Evolutionary conservation across 2,113 vertebrate genomes (phyloP).

Genomic region (Ranitomeya imitator): DNA sequence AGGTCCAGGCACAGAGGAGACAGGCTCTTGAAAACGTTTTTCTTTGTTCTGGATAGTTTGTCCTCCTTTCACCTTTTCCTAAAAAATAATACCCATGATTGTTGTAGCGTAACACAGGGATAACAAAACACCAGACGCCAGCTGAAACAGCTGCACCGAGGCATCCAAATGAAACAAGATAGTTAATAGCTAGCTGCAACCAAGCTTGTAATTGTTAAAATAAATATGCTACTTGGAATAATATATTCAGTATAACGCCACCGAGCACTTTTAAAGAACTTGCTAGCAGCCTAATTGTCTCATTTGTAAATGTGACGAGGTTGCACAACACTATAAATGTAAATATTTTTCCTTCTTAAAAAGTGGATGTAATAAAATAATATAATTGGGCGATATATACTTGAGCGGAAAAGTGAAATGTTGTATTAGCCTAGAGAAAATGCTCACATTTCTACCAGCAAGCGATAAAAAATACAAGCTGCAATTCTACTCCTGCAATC

Average conservation of each 20-base stretch:
- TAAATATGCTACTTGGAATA: conserved; percentile 35
- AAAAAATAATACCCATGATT: conserved; percentile 40
- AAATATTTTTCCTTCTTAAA: conserved; percentile 30
- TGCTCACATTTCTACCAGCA: background rate
- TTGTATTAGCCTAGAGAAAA: background rate
- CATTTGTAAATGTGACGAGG: conserved; percentile 29
- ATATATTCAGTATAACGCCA: conserved; percentile 25
- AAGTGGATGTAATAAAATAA: conserved; percentile 5
- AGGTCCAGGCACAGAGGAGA: conserved; percentile 73
- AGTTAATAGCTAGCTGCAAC: conserved; percentile 30
- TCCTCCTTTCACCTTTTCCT: conserved; percentile 69
- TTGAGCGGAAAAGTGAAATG: background rate
- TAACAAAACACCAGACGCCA: background rate
- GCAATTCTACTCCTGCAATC: background rate
- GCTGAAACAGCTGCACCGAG: conserved; percentile 19
- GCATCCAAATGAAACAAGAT: background rate
- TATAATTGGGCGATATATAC: conserved; percentile 18
- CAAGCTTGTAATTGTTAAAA: conserved; percentile 49
- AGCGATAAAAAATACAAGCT: background rate
- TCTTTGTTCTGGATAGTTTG: conserved; percentile 77
- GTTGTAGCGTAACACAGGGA: conserved; percentile 3
- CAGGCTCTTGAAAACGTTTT: conserved; percentile 71
- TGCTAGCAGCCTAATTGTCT: conserved; percentile 16
- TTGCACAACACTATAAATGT: conserved; percentile 41
- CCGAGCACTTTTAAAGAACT: conserved; percentile 27